A percentile compares a stretch with the other conserved stretches of the same genome.
Evolutionary conservation across 2,797 vertebrate genomes (phyloP).

Genomic region (Acipenser ruthenus): DNA sequence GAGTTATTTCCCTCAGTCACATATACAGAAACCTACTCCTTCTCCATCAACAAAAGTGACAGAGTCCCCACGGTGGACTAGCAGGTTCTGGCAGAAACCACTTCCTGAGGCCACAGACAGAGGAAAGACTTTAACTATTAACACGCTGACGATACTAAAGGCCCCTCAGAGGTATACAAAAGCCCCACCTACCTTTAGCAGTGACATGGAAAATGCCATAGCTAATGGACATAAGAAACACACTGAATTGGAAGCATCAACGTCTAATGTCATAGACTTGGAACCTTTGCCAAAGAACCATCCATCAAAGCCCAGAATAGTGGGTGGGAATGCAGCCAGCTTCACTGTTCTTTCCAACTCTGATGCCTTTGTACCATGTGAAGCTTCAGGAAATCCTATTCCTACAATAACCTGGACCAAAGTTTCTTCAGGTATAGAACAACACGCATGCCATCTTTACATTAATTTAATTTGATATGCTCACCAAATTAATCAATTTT

Average conservation of each 20-base stretch:
- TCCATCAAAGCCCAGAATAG: conserved; percentile 72
- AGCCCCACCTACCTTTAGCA: conserved; percentile 11
- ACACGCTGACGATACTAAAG: conserved; percentile 18
- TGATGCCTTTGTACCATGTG: conserved; percentile 81
- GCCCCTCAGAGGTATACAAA: conserved; percentile 19
- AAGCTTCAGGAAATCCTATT: conserved; percentile 67
- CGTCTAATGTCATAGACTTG: conserved; percentile 19
- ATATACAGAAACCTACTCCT: background rate
- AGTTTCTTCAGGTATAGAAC: conserved; percentile 62
- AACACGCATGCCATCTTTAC: background rate
- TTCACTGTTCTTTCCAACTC: conserved; percentile 78
- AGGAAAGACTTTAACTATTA: conserved; percentile 18
- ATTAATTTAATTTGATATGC: background rate
- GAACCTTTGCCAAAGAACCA: conserved; percentile 36
- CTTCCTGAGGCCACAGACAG: background rate
- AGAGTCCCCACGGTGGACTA: accelerated
- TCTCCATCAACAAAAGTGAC: conserved; percentile 15
- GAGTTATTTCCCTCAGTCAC: background rate
- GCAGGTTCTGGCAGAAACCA: conserved; percentile 4
- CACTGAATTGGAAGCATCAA: conserved; percentile 26
- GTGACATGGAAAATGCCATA: conserved; percentile 24
- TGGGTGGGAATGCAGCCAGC: conserved; percentile 75
- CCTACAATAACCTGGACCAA: conserved; percentile 79
- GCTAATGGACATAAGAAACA: conserved; percentile 28
- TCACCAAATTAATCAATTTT: too few species aligned